Evolutionary conservation across 2,888 invertebrate genomes (phyloP), one percentile per base, ranked within the genome.

Genomic region (Catotricha subobsoleta): DNA sequence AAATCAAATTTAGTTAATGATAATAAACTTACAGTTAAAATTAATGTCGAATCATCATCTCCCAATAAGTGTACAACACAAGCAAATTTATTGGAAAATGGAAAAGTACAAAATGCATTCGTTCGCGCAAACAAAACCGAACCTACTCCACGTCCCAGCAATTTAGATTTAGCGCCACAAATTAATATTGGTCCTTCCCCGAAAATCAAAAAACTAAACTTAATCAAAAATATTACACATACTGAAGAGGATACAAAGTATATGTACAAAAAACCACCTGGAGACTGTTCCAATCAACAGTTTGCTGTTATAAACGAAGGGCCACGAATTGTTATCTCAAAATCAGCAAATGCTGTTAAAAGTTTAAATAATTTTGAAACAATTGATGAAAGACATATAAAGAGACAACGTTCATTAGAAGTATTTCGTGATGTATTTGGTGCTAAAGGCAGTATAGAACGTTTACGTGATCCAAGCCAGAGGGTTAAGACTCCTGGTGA

Each of bases 401-500:
- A 58, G 1, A 62, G 80, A 0, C 80, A 80, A 52, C 74, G 74
- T 43, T 80, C 81, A 1, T 58, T 82, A 25, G 82, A 82, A 50
- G 76, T 80, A 39, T 81, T 83, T 40, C 74, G 74, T 42, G 79
- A 81, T 51, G 72, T 82, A 3, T 82, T 82, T 50, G 71, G 76
- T 9, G 72, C 74, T 0, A 58, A 59, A 25, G 74, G 73, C 1
- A 80, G 76, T 51, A 53, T 74, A n/a, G 67, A 69, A 3, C 66
- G 74, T 41, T 55, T 83, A 38, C 71, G 78, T 46, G 80, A 83
- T 59, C 80, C 81, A 0, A 76, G 80, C 16, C 76, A 76, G 36
- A 67, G 82, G 38, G 77, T 83, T 1, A 83, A 84, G 54, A 84
- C 83, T 0, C 83, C 84, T 0, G 83, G 83, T 0, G 84, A 84